phyloP scores from a whole-genome alignment of 2,888 invertebrate species.

The Brenthis ino region DNA sequence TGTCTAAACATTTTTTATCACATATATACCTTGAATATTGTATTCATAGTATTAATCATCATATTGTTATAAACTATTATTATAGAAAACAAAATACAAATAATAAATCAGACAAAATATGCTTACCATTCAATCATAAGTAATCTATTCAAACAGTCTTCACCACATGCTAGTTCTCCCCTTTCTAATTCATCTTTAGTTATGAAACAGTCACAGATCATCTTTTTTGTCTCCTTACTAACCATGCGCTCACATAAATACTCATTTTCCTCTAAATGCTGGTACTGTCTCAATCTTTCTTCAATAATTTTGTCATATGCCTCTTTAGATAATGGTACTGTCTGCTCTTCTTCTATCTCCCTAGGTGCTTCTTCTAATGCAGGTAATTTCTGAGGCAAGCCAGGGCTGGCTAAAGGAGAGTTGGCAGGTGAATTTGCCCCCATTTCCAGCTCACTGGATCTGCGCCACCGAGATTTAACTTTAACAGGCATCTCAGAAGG shows the following conservation, averaged over 20 bases:
- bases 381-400: conserved; percentile 58
- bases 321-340: conserved; percentile 61
- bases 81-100: neutral
- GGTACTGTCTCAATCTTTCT: conserved; percentile 87
- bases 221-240: conserved; percentile 94
- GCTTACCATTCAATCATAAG: conserved; percentile 98
- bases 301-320: conserved; percentile 78
- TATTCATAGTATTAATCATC: no score
- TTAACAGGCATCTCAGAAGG: conserved; percentile 86
- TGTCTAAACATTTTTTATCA: no score
- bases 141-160: conserved; percentile 97
- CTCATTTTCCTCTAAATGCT: conserved; percentile 91
- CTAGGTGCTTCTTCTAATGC: conserved; percentile 53
- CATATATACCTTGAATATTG: no score
- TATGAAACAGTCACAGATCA: conserved; percentile 97
- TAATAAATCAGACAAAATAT: neutral
- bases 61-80: no score
- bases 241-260: conserved; percentile 92
- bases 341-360: conserved; percentile 48
- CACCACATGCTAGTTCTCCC: conserved; percentile 94
- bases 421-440: conserved; percentile 69
- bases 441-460: conserved; percentile 89
- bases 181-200: conserved; percentile 92
- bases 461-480: conserved; percentile 90
- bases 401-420: conserved; percentile 70